These are phyloP conservation scores for Echiichthys vipera DNA, from an alignment of 2,797 vertebrate genomes.

Conservation along the genomic window DNA sequence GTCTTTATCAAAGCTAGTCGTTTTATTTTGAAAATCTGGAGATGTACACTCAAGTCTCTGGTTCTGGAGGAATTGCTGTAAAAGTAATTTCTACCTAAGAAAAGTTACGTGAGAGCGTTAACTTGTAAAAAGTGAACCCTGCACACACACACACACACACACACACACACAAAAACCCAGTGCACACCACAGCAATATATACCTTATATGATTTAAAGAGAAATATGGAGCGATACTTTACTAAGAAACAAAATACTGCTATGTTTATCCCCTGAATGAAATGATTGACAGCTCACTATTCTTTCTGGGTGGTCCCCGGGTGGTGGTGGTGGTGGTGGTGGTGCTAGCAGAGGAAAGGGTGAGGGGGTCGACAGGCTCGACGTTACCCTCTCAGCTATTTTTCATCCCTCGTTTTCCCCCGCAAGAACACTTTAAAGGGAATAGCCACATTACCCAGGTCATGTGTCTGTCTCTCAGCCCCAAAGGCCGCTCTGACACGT, in stretches of 20 bases:
- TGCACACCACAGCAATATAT: slow-evolving; percentile 20
- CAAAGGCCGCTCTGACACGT: slow-evolving; percentile 53
- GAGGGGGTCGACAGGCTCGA: slow-evolving; percentile 54
- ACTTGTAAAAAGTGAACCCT: slow-evolving; percentile 10
- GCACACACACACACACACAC: background rate
- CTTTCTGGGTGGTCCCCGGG: slow-evolving; percentile 79
- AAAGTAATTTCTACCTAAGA: background rate
- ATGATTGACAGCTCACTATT: slow-evolving; percentile 78
- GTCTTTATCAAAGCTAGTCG: slow-evolving; percentile 31
- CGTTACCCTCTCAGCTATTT: slow-evolving; percentile 65
- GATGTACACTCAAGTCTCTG: no score
- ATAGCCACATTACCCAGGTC: slow-evolving; percentile 47
- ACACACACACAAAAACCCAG: background rate
- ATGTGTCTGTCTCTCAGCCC: slow-evolving; percentile 55
- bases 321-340: slow-evolving; percentile 4
- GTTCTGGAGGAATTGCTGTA: background rate
- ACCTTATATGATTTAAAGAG: slow-evolving; percentile 7
- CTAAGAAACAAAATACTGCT: slow-evolving; percentile 59
- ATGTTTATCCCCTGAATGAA: slow-evolving; percentile 56
- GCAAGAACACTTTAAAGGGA: slow-evolving; percentile 64
- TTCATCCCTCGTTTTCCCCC: slow-evolving; percentile 47
- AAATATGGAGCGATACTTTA: slow-evolving; percentile 26
- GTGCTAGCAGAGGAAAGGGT: slow-evolving; percentile 13
- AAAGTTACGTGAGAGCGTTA: no score
- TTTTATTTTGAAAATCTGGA: background rate